Percentiles rank a stretch among this genome's conserved stretches.
These are phyloP conservation scores for Arenaria interpres DNA, from an alignment of 2,113 vertebrate species.

Conservation along the genomic window DNA sequence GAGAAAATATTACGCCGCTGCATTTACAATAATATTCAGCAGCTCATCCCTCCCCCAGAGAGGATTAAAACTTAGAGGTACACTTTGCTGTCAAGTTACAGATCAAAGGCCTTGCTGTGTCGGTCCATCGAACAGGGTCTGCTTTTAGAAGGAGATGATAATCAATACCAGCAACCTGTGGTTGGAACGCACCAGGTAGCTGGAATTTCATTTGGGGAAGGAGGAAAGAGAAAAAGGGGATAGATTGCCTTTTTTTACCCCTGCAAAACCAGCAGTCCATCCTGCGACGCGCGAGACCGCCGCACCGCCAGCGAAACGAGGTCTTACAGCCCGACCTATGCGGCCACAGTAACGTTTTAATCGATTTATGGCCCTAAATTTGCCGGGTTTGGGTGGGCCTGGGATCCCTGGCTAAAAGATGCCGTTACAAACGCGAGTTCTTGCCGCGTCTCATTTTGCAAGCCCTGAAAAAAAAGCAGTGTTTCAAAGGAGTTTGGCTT, in stretches of 20 bases:
- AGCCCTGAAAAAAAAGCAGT: not conserved
- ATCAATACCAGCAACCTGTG: not conserved
- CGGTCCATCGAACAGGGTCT: not conserved
- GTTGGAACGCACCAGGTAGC: not conserved
- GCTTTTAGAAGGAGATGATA: not conserved
- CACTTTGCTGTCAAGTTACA: not conserved
- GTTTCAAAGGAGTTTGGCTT: not conserved
- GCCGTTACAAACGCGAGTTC: not conserved
- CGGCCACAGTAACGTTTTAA: not conserved
- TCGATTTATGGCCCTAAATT: not conserved
- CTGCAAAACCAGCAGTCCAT: not conserved
- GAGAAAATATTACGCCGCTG: not conserved
- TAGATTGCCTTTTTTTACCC: not conserved
- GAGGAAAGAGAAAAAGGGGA: not conserved
- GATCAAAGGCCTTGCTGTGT: not conserved
- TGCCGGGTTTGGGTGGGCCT: not conserved
- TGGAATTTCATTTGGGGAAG: not conserved
- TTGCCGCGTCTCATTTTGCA: constrained; percentile 19
- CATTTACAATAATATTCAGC: not conserved
- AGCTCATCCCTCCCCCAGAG: not conserved
- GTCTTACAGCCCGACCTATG: not conserved
- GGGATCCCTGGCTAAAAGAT: not conserved
- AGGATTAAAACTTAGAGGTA: not conserved
- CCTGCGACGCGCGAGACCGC: not conserved
- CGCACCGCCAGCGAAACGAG: not conserved